Evolutionary conservation across 2,797 vertebrate species (phyloP).

Genomic region (Crax fasciolata): DNA sequence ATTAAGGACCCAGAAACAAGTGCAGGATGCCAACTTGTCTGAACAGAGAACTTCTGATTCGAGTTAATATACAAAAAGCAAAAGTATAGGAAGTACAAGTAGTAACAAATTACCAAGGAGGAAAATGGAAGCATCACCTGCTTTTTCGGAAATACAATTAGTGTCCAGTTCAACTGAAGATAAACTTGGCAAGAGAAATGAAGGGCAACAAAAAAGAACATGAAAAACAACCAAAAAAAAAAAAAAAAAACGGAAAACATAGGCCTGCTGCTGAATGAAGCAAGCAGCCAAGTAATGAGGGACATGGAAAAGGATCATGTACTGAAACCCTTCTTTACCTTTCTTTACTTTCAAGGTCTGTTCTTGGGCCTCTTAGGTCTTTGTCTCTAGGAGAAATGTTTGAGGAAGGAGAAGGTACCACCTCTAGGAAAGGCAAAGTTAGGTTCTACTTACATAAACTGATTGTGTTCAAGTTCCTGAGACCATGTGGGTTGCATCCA

Average conservation of each 20-base stretch:
- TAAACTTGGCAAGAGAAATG: background rate
- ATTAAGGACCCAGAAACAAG: background rate
- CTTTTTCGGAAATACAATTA: background rate
- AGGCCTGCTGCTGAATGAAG: background rate
- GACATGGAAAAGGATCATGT: background rate
- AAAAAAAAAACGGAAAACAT: background rate
- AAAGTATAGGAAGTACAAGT: background rate
- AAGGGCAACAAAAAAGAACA: background rate
- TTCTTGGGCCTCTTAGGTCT: background rate
- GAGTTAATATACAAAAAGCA: background rate
- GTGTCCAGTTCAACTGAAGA: background rate
- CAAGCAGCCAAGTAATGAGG: background rate
- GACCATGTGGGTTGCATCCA: background rate
- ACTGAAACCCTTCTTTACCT: background rate
- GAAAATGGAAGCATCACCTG: background rate
- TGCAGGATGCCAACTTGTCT: background rate
- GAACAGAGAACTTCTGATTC: background rate
- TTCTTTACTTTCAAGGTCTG: background rate
- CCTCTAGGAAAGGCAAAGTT: background rate
- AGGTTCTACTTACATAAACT: background rate
- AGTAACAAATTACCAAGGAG: background rate
- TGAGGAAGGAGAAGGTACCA: background rate
- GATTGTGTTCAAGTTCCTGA: rapidly evolving
- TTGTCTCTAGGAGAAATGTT: background rate
- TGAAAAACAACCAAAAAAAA: background rate